These are phyloP conservation scores for Carpatolechia fugitivella DNA, from an alignment of 2,888 invertebrate species.

Conservation along the genomic window DNA sequence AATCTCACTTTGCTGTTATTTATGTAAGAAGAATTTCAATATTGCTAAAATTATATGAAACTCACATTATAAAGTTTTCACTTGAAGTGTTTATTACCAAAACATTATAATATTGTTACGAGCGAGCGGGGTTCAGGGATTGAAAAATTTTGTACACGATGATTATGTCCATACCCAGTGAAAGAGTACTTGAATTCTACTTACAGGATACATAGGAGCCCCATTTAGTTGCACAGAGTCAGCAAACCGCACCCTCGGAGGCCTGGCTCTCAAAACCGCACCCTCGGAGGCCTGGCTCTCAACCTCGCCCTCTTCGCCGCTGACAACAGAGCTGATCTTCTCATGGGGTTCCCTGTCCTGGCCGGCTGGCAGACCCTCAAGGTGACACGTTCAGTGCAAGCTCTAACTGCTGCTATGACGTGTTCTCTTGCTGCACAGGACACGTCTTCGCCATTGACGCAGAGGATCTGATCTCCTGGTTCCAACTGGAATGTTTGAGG, in stretches of 20 bases:
- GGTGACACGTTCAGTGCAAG: conserved; percentile 86
- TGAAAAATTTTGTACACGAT: no score
- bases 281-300: conserved; percentile 88
- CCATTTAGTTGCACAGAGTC: conserved; percentile 94
- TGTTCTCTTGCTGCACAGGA: conserved; percentile 91
- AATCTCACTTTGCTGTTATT: no score
- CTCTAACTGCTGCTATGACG: conserved; percentile 92
- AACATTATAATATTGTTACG: no score
- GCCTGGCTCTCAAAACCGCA: conserved; percentile 86
- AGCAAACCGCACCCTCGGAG: conserved; percentile 88
- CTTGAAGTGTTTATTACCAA: no score
- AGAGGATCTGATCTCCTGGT: conserved; percentile 94
- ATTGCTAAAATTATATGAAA: no score
- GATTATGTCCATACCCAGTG: no score
- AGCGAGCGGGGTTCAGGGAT: no score
- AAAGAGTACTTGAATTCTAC: conserved; percentile 35
- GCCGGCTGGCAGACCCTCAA: conserved; percentile 92
- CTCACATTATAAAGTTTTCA: no score
- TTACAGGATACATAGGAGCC: conserved; percentile 88
- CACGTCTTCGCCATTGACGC: conserved; percentile 95
- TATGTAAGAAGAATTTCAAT: no score
- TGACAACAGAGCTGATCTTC: conserved; percentile 91
- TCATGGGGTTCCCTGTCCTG: conserved; percentile 71
- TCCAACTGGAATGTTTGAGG: conserved; percentile 77
- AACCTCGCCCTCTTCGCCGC: conserved; percentile 92